A percentile compares a stretch with the other conserved stretches of the same genome.
Conservation (phyloP, 2,113 vertebrate species). For the Sceloporus undulatus region DNA sequence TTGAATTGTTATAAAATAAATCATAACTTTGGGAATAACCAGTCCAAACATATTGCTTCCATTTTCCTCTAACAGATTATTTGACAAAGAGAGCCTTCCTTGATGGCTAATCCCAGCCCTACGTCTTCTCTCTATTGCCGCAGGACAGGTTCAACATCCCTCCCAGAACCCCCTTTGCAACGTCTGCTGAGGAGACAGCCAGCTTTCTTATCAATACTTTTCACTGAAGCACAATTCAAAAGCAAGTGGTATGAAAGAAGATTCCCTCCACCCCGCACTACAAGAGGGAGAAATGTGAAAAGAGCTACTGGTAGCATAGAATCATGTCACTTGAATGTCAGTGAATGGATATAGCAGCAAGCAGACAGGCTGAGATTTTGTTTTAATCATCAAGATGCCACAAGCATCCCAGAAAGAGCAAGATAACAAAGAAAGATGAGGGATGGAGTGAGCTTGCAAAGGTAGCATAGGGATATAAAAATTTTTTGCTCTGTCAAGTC, state of each 20-base stretch:
- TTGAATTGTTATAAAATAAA: background rate
- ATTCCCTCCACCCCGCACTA: background rate
- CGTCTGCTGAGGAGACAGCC: constrained; percentile 10
- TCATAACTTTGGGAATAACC: background rate
- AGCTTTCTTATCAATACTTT: background rate
- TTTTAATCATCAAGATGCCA: constrained; percentile 10
- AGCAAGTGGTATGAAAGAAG: background rate
- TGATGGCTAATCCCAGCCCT: background rate
- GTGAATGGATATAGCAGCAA: background rate
- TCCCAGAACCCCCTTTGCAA: background rate
- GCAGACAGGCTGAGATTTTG: background rate
- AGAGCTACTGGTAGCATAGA: background rate
- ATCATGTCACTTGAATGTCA: constrained; percentile 13
- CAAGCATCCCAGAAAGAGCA: background rate
- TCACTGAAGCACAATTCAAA: background rate
- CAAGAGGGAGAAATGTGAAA: background rate
- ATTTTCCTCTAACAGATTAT: background rate
- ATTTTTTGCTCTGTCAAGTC: too few relatives aligned
- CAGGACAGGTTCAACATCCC: background rate
- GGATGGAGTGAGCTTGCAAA: background rate
- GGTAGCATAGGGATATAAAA: background rate
- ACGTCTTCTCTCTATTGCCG: background rate
- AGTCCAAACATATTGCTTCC: background rate
- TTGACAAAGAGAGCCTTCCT: background rate
- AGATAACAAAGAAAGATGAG: constrained; percentile 4